phyloP scores from a whole-genome alignment of 2,113 vertebrate genomes.

The Apteryx mantelli region DNA sequence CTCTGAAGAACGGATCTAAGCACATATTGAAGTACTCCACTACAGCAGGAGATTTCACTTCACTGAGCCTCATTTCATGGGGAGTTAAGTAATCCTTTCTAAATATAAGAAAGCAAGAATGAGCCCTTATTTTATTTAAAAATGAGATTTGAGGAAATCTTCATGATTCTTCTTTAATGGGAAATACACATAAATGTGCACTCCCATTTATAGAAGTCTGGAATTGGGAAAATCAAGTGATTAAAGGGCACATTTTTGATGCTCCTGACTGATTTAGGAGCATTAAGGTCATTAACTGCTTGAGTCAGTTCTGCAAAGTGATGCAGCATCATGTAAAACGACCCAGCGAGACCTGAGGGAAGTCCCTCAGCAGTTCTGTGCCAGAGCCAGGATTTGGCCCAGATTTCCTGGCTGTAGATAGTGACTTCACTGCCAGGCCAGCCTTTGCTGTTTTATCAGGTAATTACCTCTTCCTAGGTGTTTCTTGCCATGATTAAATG shows the following conservation, averaged over 20 bases:
- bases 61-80: not conserved
- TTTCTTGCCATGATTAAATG: not conserved
- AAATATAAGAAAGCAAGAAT: not conserved
- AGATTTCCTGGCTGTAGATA: not conserved
- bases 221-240: not conserved
- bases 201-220: not conserved
- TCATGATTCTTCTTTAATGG: not conserved
- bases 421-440: not conserved
- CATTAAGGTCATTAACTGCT: not conserved
- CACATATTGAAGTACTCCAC: not conserved
- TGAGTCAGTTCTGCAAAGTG: rapidly evolving
- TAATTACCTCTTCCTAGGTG: rapidly evolving
- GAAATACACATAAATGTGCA: not conserved
- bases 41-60: not conserved
- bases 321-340: not conserved
- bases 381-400: not conserved
- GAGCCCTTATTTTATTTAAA: not conserved
- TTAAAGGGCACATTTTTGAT: not conserved
- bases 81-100: not conserved
- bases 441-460: not conserved
- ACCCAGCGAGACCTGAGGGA: not conserved
- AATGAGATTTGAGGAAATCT: not conserved
- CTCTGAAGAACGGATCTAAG: not conserved
- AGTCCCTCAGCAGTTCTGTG: not conserved
- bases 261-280: not conserved